Evolutionary conservation across 2,113 vertebrate species (phyloP).

Genomic region (Aegypius monachus): DNA sequence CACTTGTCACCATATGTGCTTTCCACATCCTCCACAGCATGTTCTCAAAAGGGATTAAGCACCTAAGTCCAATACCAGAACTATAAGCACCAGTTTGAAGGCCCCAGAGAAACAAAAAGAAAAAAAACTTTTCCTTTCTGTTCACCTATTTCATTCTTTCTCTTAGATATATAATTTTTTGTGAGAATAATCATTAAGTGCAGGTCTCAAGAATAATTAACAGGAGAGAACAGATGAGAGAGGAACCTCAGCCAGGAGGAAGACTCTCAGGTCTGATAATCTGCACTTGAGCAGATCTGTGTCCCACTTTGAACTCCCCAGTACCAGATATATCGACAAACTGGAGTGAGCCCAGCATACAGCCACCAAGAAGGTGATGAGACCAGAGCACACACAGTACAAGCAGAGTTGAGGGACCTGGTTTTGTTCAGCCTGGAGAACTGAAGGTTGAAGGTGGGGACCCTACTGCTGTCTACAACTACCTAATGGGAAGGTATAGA

Average conservation of each 20-base stretch:
- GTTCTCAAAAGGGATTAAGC: not conserved
- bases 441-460: not conserved
- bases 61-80: not conserved
- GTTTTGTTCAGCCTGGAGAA: not conserved
- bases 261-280: not conserved
- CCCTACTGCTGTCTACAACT: not conserved
- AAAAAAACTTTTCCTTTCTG: not conserved
- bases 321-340: not conserved
- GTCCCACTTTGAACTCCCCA: not conserved
- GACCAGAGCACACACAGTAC: not conserved
- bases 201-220: not conserved
- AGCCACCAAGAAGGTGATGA: not conserved
- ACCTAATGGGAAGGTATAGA: not conserved
- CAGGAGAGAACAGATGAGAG: not conserved
- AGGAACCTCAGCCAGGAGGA: not conserved
- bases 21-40: not conserved
- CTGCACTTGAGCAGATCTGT: not conserved
- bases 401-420: not conserved
- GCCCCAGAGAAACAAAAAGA: not conserved
- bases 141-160: not conserved
- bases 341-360: not conserved
- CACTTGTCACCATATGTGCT: not conserved
- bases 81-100: not conserved
- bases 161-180: not conserved
- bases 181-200: not conserved